Base-by-base conservation (phyloP, 2,113 vertebrate species). In the Coreoperca whiteheadi region DNA sequence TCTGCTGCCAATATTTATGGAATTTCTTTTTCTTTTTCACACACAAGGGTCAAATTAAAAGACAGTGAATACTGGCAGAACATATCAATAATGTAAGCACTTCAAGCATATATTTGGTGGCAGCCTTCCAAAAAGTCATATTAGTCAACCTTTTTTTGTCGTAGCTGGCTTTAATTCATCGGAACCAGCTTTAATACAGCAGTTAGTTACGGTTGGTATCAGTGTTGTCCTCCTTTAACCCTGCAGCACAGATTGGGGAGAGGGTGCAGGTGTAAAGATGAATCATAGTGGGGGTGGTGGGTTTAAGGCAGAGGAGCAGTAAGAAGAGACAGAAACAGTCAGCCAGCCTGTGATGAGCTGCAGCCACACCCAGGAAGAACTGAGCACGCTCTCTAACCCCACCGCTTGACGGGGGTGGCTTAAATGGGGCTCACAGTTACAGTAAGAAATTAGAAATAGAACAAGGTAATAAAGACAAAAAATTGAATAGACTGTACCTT, bases 241-340 rank as follows among this genome's bases (percentile, higher is more conserved):
- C 69, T 3, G 48, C 34, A 63, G 46, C 57, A 64, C 43, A 68
- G 41, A 74, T 48, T 21, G 53, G 25, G 25, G 21, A 6, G 34
- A 48, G 48, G 18, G 48, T 48, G 73, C 57, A 83, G 81, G 81
- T 81, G 79, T 81, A 25, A 28, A n/a, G 53, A 74, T 59, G 70
- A 50, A 67, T 50, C 15, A 50, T 59, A 8, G 59, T 28, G 28
- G 61, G 2, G 14, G n/a, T 6, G 46, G 43, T 15, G 78, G 46
- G 21, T 23, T 43, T 18, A 16, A 30, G 28, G 30, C 25, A 37
- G 39, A 57, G 48, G 28, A 39, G 30, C 37, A 41, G 6, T 6
- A 10, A 72, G 53, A 66, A 34, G 23, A 57, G 51, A 67, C 9
- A 74, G 28, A 41, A 46, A 46, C 18, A 50, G 48, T 20, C 16